Conservation (phyloP, 2,888 invertebrate genomes). For the Tenthredo scrophulariae region DNA sequence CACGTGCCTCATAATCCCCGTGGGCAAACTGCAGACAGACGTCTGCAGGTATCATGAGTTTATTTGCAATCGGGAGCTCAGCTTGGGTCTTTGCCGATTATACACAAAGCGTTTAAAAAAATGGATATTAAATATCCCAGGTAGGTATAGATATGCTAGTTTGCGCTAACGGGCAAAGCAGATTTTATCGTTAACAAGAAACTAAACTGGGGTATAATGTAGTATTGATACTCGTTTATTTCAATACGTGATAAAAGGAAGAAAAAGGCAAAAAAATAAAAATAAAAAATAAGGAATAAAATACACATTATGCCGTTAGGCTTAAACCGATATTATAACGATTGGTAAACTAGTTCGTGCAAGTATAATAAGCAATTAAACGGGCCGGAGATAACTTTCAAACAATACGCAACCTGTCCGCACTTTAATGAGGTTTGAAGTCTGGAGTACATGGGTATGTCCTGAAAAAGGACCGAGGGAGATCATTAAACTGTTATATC, state of each 20-base stretch:
- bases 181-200: constrained; percentile 19
- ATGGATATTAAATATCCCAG: not conserved
- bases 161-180: not conserved
- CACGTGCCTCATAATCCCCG: constrained; percentile 38
- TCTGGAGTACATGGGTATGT: constrained; percentile 5
- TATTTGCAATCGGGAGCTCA: constrained; percentile 12
- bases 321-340: not conserved
- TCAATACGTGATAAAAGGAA: not conserved
- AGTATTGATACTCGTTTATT: not conserved
- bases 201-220: constrained; percentile 12
- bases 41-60: constrained; percentile 1
- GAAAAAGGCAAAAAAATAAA: not conserved
- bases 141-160: not conserved
- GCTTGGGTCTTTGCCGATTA: not conserved
- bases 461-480: not conserved
- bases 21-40: constrained; percentile 24
- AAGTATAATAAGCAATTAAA: constrained; percentile 45
- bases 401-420: constrained; percentile 40
- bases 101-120: not conserved
- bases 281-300: no score
- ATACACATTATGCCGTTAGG: not conserved
- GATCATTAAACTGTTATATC: constrained; percentile 44
- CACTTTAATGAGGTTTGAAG: constrained; percentile 44
- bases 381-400: constrained; percentile 27
- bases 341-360: constrained; percentile 11